Conservation (phyloP, 1,140 invertebrate species). For the Micrasema minimum region DNA sequence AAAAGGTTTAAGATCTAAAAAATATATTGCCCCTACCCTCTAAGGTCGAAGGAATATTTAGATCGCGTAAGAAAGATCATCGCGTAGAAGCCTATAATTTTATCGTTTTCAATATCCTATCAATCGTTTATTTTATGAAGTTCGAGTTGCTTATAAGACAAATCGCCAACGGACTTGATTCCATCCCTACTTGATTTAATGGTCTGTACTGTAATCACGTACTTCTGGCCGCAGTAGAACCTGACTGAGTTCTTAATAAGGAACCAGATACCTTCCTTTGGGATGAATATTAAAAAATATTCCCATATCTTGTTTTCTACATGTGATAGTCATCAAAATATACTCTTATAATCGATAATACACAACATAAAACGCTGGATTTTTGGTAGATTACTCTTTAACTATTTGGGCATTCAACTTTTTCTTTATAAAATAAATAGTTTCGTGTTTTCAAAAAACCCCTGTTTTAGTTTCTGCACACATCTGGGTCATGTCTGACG, state of each 20-base stretch:
- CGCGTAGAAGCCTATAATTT: constrained; percentile 16
- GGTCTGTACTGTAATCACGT: constrained; percentile 23
- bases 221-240: constrained; percentile 17
- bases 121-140: constrained; percentile 17
- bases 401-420: no score
- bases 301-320: no score
- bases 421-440: neutral
- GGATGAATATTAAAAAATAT: neutral
- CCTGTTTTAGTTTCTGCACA: no score
- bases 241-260: constrained; percentile 18
- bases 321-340: no score
- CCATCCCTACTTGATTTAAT: constrained; percentile 30
- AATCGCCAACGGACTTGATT: constrained; percentile 19
- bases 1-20: constrained; percentile 11
- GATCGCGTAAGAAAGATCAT: neutral
- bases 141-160: constrained; percentile 19
- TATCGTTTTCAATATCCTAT: constrained; percentile 34
- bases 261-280: neutral
- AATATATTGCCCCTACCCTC: neutral
- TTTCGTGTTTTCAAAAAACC: neutral
- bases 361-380: no score
- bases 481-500: no score
- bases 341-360: no score
- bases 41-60: constrained; percentile 9
- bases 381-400: no score